Evolutionary conservation across 2,113 vertebrate species (phyloP).

Genomic region (Pogonocichla stellata): DNA sequence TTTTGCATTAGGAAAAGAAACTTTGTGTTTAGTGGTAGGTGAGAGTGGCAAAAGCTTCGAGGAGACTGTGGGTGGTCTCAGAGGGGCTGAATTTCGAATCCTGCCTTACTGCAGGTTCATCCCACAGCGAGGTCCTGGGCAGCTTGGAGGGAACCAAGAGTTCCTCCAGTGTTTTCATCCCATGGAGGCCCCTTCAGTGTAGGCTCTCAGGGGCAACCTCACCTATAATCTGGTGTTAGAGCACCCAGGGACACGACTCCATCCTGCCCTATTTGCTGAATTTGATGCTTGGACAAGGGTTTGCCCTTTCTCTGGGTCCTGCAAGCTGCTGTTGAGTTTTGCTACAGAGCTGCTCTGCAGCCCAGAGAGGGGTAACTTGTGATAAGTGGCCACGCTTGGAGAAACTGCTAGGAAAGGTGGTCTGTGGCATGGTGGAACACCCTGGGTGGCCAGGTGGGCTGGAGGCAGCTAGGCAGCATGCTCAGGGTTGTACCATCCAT

Average conservation of each 20-base stretch:
- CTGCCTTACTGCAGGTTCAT: neutral
- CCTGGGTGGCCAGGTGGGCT: neutral
- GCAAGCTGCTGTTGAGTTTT: neutral
- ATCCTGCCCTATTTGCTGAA: neutral
- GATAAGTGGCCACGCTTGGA: fast-evolving
- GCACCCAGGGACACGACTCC: fast-evolving
- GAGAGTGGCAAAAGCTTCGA: neutral
- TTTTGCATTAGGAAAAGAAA: neutral
- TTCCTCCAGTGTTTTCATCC: neutral
- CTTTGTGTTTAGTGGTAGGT: neutral
- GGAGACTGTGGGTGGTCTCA: neutral
- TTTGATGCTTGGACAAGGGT: neutral
- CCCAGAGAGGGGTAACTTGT: neutral
- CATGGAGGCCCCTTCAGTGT: neutral
- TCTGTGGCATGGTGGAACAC: neutral
- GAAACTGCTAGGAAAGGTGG: neutral
- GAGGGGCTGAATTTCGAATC: fast-evolving
- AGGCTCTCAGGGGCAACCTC: neutral
- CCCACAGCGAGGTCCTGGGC: fast-evolving
- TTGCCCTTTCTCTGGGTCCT: neutral
- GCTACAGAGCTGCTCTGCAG: neutral
- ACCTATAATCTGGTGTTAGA: neutral
- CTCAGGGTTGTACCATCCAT: fast-evolving
- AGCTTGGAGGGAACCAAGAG: neutral
- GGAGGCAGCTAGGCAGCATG: fast-evolving